Evolutionary conservation across 2,797 vertebrate genomes (phyloP).

Genomic region (Etheostoma nigrum): DNA sequence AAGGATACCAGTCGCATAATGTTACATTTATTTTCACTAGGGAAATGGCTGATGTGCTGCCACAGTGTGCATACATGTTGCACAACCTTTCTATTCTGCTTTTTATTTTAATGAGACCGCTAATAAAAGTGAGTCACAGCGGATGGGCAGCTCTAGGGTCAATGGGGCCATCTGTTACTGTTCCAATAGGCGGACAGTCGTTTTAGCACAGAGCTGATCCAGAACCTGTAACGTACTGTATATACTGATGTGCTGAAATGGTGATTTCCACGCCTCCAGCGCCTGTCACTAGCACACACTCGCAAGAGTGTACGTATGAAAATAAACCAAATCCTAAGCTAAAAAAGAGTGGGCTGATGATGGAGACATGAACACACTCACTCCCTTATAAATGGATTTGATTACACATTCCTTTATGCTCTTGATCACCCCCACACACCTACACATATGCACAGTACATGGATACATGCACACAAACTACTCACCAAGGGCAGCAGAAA

Average conservation of each 20-base stretch:
- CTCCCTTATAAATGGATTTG: neutral
- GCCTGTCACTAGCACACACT: constrained; percentile 23
- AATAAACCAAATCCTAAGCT: constrained; percentile 25
- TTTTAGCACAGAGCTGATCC: constrained; percentile 50
- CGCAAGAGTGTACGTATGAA: neutral
- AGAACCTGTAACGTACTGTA: constrained; percentile 54
- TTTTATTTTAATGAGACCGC: constrained; percentile 55
- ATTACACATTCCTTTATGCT: constrained; percentile 16
- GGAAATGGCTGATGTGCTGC: constrained; percentile 44
- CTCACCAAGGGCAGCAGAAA: constrained; percentile 81
- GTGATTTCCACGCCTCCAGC: constrained; percentile 27
- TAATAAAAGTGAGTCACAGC: constrained; percentile 66
- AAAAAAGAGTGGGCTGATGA: neutral
- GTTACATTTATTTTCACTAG: constrained; percentile 1
- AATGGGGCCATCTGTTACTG: constrained; percentile 63
- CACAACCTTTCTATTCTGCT: constrained; percentile 51
- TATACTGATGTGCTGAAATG: constrained; percentile 61
- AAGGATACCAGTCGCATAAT: neutral
- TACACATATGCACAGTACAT: constrained; percentile 22
- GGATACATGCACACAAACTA: constrained; percentile 29
- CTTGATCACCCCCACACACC: constrained; percentile 3
- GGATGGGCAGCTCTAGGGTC: constrained; percentile 57
- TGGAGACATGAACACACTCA: constrained; percentile 14
- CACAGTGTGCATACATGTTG: constrained; percentile 57
- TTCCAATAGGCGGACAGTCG: constrained; percentile 40